A percentile compares a stretch with the other conserved stretches of the same genome.
phyloP scores from a whole-genome alignment of 2,888 invertebrate genomes.

The Hypercompe scribonia region DNA sequence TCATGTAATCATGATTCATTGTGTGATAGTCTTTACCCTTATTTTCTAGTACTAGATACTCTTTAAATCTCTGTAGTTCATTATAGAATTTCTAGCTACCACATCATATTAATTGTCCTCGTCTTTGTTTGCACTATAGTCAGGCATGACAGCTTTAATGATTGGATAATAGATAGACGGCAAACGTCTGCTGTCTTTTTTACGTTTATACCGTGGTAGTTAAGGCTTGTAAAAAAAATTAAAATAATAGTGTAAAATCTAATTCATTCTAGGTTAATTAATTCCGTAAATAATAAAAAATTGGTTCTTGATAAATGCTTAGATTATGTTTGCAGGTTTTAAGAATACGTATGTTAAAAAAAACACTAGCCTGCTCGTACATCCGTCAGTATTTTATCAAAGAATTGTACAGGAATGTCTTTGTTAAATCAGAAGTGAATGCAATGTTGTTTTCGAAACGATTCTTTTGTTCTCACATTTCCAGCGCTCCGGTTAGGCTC shows the following conservation, averaged over 20 bases:
- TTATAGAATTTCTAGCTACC: neutral
- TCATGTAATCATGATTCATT: neutral
- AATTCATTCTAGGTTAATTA: neutral
- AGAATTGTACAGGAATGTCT: conserved; percentile 53
- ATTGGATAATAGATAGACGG: neutral
- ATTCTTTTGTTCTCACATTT: conserved; percentile 76
- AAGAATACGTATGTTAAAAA: conserved; percentile 14
- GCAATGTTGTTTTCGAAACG: conserved; percentile 67
- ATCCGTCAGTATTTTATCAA: conserved; percentile 47
- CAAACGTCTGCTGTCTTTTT: neutral
- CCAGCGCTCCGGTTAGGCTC: conserved; percentile 62
- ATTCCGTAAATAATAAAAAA: conserved; percentile 9
- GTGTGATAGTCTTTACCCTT: neutral
- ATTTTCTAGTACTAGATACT: neutral
- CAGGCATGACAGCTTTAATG: neutral
- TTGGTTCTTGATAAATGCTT: conserved; percentile 5
- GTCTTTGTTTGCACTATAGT: neutral
- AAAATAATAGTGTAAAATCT: conserved; percentile 9
- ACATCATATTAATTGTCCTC: neutral
- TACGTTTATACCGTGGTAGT: neutral
- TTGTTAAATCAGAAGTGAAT: conserved; percentile 58
- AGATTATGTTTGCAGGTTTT: conserved; percentile 7
- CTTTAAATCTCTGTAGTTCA: neutral
- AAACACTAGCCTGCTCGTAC: conserved; percentile 30
- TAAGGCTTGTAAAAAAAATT: neutral